Evolutionary conservation across 2,113 vertebrate genomes (phyloP), one percentile per base, ranked within the genome.

Genomic region (Stegostoma tigrinum): DNA sequence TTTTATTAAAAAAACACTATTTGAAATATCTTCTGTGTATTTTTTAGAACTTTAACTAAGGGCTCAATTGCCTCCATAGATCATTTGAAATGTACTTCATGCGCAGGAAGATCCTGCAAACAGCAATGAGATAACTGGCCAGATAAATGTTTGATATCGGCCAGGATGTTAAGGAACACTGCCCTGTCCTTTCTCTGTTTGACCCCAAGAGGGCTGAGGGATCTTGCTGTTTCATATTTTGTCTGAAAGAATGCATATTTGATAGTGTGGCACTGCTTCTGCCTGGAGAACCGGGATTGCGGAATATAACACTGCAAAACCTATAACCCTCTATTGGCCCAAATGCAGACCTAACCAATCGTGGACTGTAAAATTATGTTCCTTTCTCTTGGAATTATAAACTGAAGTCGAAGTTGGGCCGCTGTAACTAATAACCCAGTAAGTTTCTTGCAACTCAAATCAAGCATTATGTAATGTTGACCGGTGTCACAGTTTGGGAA

Each of bases 1-100:
- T 93, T 93, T 93, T 93, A 93, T 66, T 93, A 38, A 93, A 93
- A 91, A 66, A 93, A 38, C 12, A 45, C 80, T 5, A 30, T 15
- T n/a, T 66, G 61, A 93, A 67, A 17, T 61, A 17, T 5, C 5
- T 83, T 83, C n/a, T 83, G 55, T 83, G 55, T 17, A n/a, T n/a
- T 91, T 91, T 21, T 0, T 14, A 5, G 55, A 5, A 14, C 27
- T 89, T 55, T 75, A 30, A 34, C 10, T n/a, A 34, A 30, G 30
- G 17, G 27, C 86, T 55, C 24, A 5, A 2, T 7, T 75, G 10
- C 72, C 5, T 0, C 34, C 34, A 75, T 75, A 75, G 30, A 30
- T 75, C 10, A 27, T 75, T 75, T 34, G 8, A 75, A 75, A 12
- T 75, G 30, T 10, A 75, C 10, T 42, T 85, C 42, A 15, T 10